phyloP scores from a whole-genome alignment of 2,797 vertebrate species.

The Prunella strophiata region DNA sequence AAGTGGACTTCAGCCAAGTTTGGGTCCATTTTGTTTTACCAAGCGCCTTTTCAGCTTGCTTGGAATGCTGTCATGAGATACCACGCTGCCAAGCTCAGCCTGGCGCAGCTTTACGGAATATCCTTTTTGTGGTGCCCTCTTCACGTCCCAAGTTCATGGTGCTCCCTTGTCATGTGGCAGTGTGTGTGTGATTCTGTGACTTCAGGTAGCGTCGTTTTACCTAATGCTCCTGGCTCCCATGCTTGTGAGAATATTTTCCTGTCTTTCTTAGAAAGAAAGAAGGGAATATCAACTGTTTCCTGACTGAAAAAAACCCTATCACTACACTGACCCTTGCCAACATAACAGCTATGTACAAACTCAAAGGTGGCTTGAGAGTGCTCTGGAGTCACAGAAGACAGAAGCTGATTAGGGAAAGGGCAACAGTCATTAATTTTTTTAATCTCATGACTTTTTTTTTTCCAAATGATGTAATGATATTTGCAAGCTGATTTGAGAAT shows the following conservation, averaged over 20 bases:
- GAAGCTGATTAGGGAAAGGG: neutral
- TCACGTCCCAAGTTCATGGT: neutral
- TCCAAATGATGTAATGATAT: neutral
- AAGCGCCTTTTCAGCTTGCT: neutral
- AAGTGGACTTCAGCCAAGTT: neutral
- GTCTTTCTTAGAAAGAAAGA: neutral
- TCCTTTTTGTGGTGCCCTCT: neutral
- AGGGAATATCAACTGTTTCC: neutral
- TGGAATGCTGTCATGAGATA: neutral
- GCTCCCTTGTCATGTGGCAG: neutral
- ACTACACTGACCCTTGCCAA: neutral
- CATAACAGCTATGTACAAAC: neutral
- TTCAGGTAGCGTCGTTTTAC: neutral
- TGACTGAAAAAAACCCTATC: rapidly evolving
- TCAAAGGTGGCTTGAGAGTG: neutral
- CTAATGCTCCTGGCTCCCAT: neutral
- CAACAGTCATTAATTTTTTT: neutral
- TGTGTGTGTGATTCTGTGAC: neutral
- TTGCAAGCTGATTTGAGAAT: neutral
- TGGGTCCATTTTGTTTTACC: neutral
- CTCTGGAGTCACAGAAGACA: neutral
- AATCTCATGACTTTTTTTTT: neutral
- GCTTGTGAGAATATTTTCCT: neutral
- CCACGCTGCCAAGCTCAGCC: rapidly evolving
- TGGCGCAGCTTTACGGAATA: neutral